Base-by-base conservation (phyloP, 2,888 invertebrate species). In the Ormia ochracea region DNA sequence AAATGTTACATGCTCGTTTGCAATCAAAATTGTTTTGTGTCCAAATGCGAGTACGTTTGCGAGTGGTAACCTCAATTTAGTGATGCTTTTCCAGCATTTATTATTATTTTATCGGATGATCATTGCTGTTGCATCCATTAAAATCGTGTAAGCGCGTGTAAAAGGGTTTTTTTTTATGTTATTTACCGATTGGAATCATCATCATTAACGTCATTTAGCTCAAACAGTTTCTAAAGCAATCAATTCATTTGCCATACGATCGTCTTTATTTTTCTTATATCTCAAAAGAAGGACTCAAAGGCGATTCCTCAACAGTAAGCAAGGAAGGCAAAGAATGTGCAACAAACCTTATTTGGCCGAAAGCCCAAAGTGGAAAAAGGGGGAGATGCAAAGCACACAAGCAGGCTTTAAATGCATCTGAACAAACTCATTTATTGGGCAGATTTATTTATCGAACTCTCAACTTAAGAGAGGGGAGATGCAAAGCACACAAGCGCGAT, bases 81-180 rank as follows among this genome's bases (percentile, higher is more conserved):
- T 63, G 63, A 72, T 80, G 61, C n/a, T 56, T 76, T 76, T 76
- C 36, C 48, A 43, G 66, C 68, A 80, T 80, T 76, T 80, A 68
- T 68, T 80, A 68, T 68, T 68, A 76, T 73, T 80, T 76, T 72
- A 76, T 76, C 76, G 68, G 43, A 54, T 73, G 66, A 52, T 38
- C 38, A 48, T 61, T 73, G 33, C 43, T 80, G 80, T 76, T 76
- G 76, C 76, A 80, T 80, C 80, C 80, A 80, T 80, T 80, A 80
- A 80, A 80, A 72, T 76, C 80, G 76, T 80, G 80, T 80, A 80
- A 80, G 72, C 76, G 72, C 76, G 76, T 80, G 80, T 80, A 80
- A 80, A 80, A 80, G 76, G 76, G 80, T 63, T 68, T 68, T 78
- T 79, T 68, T n/a, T n/a, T n/a, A n/a, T 76, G 76, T 76, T 68